phyloP scores from a whole-genome alignment of 2,113 vertebrate species.

The Antigone vipio region DNA sequence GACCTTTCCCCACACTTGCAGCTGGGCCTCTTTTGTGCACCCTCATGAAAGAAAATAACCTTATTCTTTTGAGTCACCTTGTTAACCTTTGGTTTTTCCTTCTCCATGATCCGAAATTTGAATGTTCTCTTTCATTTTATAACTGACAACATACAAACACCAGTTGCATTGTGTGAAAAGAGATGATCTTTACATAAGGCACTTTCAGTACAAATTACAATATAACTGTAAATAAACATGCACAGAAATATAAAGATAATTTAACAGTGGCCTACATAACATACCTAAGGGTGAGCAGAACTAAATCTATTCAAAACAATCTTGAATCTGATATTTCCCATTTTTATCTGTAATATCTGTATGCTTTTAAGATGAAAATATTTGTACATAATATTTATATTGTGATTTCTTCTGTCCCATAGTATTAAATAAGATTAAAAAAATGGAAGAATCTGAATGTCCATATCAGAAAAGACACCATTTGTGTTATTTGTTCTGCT shows the following conservation, averaged over 20 bases:
- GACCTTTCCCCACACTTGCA: background rate
- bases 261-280: background rate
- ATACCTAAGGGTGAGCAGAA: background rate
- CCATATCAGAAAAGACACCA: background rate
- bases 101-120: background rate
- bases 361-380: background rate
- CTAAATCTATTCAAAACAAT: background rate
- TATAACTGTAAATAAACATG: background rate
- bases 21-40: background rate
- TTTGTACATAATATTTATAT: background rate
- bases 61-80: background rate
- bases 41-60: background rate
- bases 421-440: background rate
- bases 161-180: background rate
- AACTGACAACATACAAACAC: background rate
- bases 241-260: background rate
- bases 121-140: background rate
- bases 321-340: background rate
- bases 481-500: background rate
- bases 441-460: background rate
- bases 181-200: background rate
- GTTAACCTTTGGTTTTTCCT: background rate
- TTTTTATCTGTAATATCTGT: background rate
- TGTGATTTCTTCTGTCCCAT: background rate
- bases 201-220: background rate